Base-by-base conservation (phyloP, 1,140 invertebrate species). In the Drosophila triauraria region DNA sequence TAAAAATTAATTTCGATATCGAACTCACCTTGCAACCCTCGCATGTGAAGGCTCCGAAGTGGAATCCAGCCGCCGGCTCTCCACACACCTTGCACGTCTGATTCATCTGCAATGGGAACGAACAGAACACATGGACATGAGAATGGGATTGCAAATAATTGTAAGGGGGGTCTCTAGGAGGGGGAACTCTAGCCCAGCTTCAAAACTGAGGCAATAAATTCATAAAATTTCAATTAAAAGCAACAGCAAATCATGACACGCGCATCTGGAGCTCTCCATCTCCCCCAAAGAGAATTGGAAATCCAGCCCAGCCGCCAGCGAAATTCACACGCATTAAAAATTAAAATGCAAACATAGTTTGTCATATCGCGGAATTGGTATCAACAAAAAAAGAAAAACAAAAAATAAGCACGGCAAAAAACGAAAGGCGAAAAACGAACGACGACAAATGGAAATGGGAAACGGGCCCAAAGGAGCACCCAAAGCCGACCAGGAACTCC, bases 31-130 rank as follows among this genome's bases (percentile, higher is more conserved):
- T 98, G 92, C 97, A 98, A 60, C 97, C 97, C 93, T 98, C 97
- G 93, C 97, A 98, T 13, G 97, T 98, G 88, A 98, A 97, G 46
- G 97, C 97, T 42, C 97, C 97, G 92, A 97, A 98, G 93, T 98
- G 97, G 93, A 97, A 98, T 59, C 97, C 97, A 62, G 97, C 97
- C 47, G 97, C 97, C 51, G 96, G 96, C 92, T 97, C 96, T 44
- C 96, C 95, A 93, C 97, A 98, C 62, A 98, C 97, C 93, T 96
- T 96, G 93, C 96, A 97, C 93, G 95, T 94, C 93, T 97, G 96
- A 94, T 96, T 96, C 96, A 96, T 96, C 95, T 96, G 94, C 13
- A 76, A 54, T 77, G 67, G 58, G 48, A 59, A 78, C 60, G 48
- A 79, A 74, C 75, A 79, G 69, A 77, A 63, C 42, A 80, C 47